Evolutionary conservation across 2,888 invertebrate species (phyloP), one percentile per base, ranked within the genome.

Genomic region (Alentia gelatinosa): DNA sequence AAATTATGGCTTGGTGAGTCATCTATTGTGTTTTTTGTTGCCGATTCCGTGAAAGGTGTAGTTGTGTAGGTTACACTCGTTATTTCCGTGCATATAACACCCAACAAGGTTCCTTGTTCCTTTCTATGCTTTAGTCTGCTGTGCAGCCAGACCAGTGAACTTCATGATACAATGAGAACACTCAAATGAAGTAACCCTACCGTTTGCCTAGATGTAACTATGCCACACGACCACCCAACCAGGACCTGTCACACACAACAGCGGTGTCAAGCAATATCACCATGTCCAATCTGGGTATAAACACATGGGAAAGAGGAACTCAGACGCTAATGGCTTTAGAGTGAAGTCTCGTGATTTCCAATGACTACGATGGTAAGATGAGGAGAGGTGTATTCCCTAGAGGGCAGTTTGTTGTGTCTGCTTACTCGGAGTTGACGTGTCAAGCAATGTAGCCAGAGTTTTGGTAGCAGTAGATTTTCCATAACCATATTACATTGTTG

Each of bases 291-390:
- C 79, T 26, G 39, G 39, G 39, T 39, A 79, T 79, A 79, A 79
- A 79, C 79, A 79, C 35, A 79, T 37, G 15, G 35, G 79, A 79
- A 79, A 79, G 79, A 19, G 35, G 79, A 79, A 79, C 79, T 19
- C 37, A 35, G 39, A 37, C 37, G 4, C 37, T 79, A 79, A 79
- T 79, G 79, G 39, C 79, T 35, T 79, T 79, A 39, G 35, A 3
- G n/a, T 79, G 79, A 39, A 26, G 23, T 19, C 39, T 68, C 1
- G 37, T 9, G 79, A 23, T 9, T 79, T 37, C 37, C 12, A 12
- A 79, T 79, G 79, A 3, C 79, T 39, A 26, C 15, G 19, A 1
- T 5, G 19, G 68, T 12, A 68, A 68, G 68, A 30, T 19, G 68
- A 68, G 68, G 30, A 30, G 26, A 12, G 68, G 30, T 9, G 12